phyloP scores from a whole-genome alignment of 2,113 vertebrate species.

The Coturnix japonica region DNA sequence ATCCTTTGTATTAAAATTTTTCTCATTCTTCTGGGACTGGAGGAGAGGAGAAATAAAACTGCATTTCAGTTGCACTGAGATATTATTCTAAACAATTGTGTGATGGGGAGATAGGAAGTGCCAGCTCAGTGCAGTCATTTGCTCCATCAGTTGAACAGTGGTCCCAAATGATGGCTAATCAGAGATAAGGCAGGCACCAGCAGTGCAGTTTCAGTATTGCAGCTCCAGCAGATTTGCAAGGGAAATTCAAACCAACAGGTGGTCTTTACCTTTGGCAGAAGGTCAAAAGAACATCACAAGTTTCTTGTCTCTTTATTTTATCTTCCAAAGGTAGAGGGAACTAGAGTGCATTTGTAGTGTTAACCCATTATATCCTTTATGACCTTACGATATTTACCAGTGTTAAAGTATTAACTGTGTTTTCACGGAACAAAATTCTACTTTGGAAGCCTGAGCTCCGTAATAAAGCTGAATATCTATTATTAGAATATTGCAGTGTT shows the following conservation, averaged over 20 bases:
- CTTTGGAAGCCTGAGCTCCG: not conserved
- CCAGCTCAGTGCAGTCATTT: conserved; percentile 54
- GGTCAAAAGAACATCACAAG: conserved; percentile 48
- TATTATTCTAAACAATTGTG: not conserved
- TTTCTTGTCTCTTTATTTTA: conserved; percentile 17
- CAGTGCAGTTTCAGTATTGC: conserved; percentile 47
- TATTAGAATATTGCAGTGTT: not conserved
- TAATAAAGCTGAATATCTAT: not conserved
- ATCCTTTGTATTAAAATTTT: not conserved
- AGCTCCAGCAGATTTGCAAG: conserved; percentile 68
- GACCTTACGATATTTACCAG: not conserved
- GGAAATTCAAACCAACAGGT: conserved; percentile 66
- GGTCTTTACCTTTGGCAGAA: conserved; percentile 60
- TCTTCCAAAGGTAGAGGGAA: not conserved
- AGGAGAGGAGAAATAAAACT: not conserved
- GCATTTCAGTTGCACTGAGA: not conserved
- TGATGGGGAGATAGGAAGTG: conserved; percentile 39
- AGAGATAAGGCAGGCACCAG: conserved; percentile 66
- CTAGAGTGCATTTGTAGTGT: not conserved
- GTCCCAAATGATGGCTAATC: conserved; percentile 69
- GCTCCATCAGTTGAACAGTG: conserved; percentile 46
- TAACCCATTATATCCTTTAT: not conserved
- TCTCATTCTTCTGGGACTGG: not conserved
- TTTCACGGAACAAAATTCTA: not conserved
- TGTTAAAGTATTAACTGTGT: not conserved